A percentile compares a stretch with the other conserved stretches of the same genome.
Evolutionary conservation across 2,888 invertebrate species (phyloP).

Genomic region (Papilio gigon): DNA sequence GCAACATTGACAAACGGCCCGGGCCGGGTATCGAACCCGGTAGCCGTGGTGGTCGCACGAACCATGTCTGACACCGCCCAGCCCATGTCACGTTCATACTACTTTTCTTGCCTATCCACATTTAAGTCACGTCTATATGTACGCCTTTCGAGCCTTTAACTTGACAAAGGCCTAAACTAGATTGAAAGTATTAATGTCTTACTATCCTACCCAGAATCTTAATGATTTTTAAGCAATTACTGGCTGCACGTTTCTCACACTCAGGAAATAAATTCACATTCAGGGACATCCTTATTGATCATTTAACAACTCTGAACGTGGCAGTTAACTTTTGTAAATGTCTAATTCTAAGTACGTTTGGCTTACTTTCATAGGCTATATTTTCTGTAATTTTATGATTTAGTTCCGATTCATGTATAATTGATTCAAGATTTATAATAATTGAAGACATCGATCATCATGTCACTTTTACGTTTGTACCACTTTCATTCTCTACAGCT

Average conservation of each 20-base stretch:
- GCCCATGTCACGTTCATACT: conserved; percentile 36
- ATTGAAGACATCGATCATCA: conserved; percentile 21
- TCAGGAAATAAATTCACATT: too few relatives aligned
- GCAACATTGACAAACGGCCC: conserved; percentile 43
- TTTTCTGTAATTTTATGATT: conserved; percentile 3
- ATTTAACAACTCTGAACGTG: too few relatives aligned
- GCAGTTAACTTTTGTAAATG: too few relatives aligned
- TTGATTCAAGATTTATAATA: conserved; percentile 19
- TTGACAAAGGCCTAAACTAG: not conserved
- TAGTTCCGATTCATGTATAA: conserved; percentile 21
- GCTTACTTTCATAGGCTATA: not conserved
- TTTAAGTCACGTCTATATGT: conserved; percentile 21
- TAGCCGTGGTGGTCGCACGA: conserved; percentile 41
- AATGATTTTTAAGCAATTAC: too few relatives aligned
- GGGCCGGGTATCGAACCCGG: conserved; percentile 46
- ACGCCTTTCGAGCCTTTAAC: not conserved
- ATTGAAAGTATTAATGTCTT: not conserved
- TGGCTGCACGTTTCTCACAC: too few relatives aligned
- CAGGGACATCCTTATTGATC: too few relatives aligned
- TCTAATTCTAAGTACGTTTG: too few relatives aligned
- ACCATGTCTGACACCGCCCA: conserved; percentile 33
- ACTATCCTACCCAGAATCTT: too few relatives aligned
- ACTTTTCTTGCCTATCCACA: conserved; percentile 22
- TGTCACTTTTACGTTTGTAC: conserved; percentile 29
- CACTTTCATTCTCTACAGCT: conserved; percentile 38